Evolutionary conservation across 1,140 invertebrate species (phyloP), one percentile per base, ranked within the genome.

Genomic region (Drosophila funebris): DNA sequence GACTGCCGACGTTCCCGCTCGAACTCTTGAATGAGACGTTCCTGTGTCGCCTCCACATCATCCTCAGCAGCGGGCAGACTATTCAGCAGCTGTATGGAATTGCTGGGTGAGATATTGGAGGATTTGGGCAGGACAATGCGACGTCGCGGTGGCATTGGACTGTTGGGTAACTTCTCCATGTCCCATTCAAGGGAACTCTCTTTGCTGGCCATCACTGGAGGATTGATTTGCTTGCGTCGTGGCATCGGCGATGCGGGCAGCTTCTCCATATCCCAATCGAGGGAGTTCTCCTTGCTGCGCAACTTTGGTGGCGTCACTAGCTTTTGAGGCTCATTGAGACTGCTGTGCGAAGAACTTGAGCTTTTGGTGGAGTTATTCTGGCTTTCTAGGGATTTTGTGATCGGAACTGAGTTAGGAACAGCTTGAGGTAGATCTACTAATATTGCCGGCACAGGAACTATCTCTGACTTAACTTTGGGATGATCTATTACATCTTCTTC

Each of bases 181-280:
- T 91, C 84, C 90, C 90, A 91, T 46, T 91, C 90, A 18, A 91
- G 4, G 6, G 90, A 91, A 27, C 67, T 74, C 36, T 91, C 90
- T 33, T 85, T 91, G 29, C 77, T 88, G 44, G 52, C 61, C 4
- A 4, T n/a, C 6, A 22, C 50, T 29, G 29, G 9, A 0, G 16
- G 20, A 4, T 9, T 18, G 33, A 37, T 14, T 22, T 66, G 54
- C 9, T 54, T 71, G 3, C 89, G 75, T 9, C 75, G 68, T 0
- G 79, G 85, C 90, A 91, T 91, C 0, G 90, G 90, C 0, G 78
- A 84, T 0, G 56, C 75, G 0, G 85, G 85, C 48, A 91, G 14
- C 61, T 88, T 90, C 13, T 90, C 90, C 85, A 91, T 91, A n/a
- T 90, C 80, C 89, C 90, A 90, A 39, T 91, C 90, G 1, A 83